Base-by-base conservation (phyloP, 2,797 vertebrate genomes). In the Lepus oiostolus region DNA sequence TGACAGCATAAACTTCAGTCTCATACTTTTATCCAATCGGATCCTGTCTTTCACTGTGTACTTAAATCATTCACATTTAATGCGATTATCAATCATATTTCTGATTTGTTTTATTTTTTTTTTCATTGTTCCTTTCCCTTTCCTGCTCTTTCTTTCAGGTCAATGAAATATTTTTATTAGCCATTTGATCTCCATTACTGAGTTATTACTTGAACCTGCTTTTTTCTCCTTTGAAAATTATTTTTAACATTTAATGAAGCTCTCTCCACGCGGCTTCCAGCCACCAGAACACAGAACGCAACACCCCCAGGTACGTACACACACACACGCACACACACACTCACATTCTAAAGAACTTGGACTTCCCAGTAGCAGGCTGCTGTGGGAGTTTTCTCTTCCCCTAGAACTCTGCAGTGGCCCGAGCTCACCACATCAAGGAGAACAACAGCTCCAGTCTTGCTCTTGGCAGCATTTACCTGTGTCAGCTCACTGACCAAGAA, bases 401-500 rank as follows among this genome's bases (percentile, higher is more conserved):
- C 87, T 58, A 98, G 97, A 76, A 99, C 98, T 97, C 99, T 99
- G 97, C 98, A 99, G 97, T 98, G 99, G 42, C 98, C 98, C 26
- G 98, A 98, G 85, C 98, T 98, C 35, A 99, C 99, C 0, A 98
- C 99, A 85, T 99, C 99, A 0, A 99, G 99, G 98, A 99, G 98
- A 0, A 99, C 99, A 9, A 99, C 99, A 0, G 99, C 98, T 30
- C 99, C 99, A 0, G 99, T 98, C 0, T 98, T 98, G 14, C 99
- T 99, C 97, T 99, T 98, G 95, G 97, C 96, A 0, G 99, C 98
- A 97, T 98, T 99, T 87, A 99, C 91, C 84, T 99, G 90, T 3
- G 99, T 99, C 98, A 99, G 99, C 86, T 99, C 98, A 58, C 98
- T 99, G 91, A 99, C 99, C 88, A 99, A 98, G 0, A 99, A 99